phyloP scores from a whole-genome alignment of 53 echinoderm and acorn worm genomes.

The Henricia sp. region DNA sequence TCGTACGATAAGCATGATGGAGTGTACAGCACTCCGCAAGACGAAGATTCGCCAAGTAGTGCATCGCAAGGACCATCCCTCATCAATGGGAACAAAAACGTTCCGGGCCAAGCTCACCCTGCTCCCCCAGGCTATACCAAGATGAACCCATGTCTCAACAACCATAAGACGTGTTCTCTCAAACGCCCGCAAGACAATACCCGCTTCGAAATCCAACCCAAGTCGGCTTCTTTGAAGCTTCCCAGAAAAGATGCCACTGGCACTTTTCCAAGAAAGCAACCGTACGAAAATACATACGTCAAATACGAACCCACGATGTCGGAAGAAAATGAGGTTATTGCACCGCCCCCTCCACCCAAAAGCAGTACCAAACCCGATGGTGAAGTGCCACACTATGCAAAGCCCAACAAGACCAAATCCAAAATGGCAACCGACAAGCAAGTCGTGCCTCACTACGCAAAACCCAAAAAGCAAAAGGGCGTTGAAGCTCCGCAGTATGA shows the following conservation, averaged over 20 bases:
- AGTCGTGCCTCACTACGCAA: slow-evolving; percentile 51
- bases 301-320: slow-evolving; percentile 15
- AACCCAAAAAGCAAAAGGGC: slow-evolving; percentile 49
- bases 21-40: slow-evolving; percentile 2
- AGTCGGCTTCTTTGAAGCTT: slow-evolving; percentile 22
- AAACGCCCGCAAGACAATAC: background rate
- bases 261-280: background rate
- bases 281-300: slow-evolving; percentile 36
- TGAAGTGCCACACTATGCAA: slow-evolving; percentile 49
- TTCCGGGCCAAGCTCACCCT: background rate
- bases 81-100: background rate
- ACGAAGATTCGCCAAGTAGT: slow-evolving; percentile 22
- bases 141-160: slow-evolving; percentile 35
- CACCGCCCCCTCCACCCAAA: background rate
- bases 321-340: background rate
- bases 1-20: slow-evolving; percentile 32
- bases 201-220: slow-evolving; percentile 17
- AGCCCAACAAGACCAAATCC: slow-evolving; percentile 50
- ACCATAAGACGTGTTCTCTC: slow-evolving; percentile 31
- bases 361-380: background rate
- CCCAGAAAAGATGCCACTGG: background rate
- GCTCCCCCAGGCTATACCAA: slow-evolving; percentile 19
- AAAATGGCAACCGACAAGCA: slow-evolving; percentile 9
- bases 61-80: background rate
- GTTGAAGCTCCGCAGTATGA: slow-evolving; percentile 8